Conservation (phyloP, 2,797 vertebrate species). For the Neosalanx taihuensis region DNA sequence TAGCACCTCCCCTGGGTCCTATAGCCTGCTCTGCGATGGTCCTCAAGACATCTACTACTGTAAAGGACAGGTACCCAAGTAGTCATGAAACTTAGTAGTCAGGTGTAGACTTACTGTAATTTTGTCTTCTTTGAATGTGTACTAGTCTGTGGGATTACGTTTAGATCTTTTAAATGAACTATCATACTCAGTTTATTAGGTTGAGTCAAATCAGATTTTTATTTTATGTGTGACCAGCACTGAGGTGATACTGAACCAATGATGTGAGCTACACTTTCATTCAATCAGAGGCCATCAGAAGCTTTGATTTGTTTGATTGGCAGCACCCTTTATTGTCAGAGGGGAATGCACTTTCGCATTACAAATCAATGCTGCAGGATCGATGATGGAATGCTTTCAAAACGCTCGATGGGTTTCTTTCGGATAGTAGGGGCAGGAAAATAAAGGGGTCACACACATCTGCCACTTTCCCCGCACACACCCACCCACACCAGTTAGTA, state of each 20-base stretch:
- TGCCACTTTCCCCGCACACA: background rate
- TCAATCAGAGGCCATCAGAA: background rate
- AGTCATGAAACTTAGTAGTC: too few relatives aligned
- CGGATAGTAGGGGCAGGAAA: background rate
- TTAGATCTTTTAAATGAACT: background rate
- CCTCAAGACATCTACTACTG: background rate
- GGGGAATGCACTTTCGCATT: conserved; percentile 34
- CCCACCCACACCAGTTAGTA: background rate
- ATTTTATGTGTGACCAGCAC: background rate
- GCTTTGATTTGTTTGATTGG: background rate
- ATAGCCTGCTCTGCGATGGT: background rate
- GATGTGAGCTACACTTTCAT: background rate
- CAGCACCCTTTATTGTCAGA: background rate
- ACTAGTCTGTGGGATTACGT: background rate
- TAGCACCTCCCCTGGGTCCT: background rate
- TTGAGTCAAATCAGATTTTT: background rate
- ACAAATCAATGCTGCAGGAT: conserved; percentile 46
- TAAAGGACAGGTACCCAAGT: background rate
- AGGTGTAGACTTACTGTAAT: too few relatives aligned
- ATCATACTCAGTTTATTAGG: background rate
- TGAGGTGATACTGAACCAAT: background rate
- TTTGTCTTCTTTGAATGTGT: too few relatives aligned
- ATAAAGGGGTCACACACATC: background rate
- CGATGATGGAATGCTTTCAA: conserved; percentile 47
- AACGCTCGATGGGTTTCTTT: background rate